phyloP scores from a whole-genome alignment of 2,113 vertebrate genomes.

The Emberiza fucata region DNA sequence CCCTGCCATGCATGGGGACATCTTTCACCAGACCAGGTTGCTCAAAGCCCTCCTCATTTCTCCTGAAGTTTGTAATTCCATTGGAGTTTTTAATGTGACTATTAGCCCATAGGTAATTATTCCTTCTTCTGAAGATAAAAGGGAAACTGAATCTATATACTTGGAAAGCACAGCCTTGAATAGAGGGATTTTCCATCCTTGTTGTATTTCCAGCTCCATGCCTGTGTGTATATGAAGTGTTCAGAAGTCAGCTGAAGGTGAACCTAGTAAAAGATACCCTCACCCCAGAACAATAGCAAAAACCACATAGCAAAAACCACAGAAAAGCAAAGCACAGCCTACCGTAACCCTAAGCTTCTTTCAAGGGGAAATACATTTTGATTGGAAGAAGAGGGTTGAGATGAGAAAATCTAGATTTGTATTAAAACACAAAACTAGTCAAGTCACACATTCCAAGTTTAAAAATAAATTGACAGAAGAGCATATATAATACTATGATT shows the following conservation, averaged over 20 bases:
- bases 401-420: background rate
- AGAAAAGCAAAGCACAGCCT: background rate
- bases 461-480: background rate
- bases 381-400: background rate
- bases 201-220: background rate
- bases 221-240: background rate
- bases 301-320: accelerated
- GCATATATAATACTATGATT: background rate
- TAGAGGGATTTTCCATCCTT: background rate
- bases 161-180: background rate
- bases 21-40: background rate
- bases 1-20: background rate
- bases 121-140: background rate
- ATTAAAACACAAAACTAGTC: background rate
- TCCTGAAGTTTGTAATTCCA: background rate
- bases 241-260: background rate
- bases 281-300: background rate
- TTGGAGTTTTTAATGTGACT: background rate
- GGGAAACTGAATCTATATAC: background rate
- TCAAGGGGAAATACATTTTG: background rate
- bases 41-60: background rate
- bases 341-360: background rate
- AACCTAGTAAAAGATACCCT: background rate
- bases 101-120: background rate
- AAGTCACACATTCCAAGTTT: background rate